Evolutionary conservation across 2,888 invertebrate species (phyloP), one percentile per base, ranked within the genome.

Genomic region (Artemia sp.): DNA sequence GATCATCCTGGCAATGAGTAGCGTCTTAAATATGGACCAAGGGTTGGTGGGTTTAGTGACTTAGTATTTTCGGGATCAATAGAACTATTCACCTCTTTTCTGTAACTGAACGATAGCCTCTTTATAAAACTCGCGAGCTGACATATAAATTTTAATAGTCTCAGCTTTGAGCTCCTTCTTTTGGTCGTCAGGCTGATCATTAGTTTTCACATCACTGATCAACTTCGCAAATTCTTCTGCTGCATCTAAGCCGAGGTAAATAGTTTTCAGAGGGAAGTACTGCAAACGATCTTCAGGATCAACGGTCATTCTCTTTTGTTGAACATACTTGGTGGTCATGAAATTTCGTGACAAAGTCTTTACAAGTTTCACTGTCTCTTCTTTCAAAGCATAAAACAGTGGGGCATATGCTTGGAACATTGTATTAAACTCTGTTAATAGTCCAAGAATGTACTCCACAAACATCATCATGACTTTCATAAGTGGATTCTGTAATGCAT

Each of bases 71-170:
- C 58, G 12, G 58, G 58, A 58, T 6, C 58, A n/a, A n/a, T n/a
- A 58, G 14, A 58, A 58, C 58, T 58, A 12, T 12, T 14, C 14
- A 14, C 58, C 14, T 58, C 58, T 12, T 58, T 58, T 58, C 14
- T 4, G 58, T 12, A 58, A n/a, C 14, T 58, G 58, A n/a, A 58
- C 14, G n/a, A 58, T 4, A 12, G 58, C 58, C 14, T 58, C 58
- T 14, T 58, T 58, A 14, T 58, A 58, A 58, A 58, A 58, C 14
- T 58, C 58, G 58, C 58, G 58, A 58, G 58, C 58, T 14, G 58
- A 58, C 14, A 58, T 14, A 58, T 58, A 58, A 14, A 58, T 58
- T 58, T 58, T 58, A n/a, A n/a, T 14, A 58, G 14, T 58, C 14
- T 58, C 58, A 14, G 12, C 14, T 58, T 58, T 12, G 14, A 58